A percentile compares a stretch with the other conserved stretches of the same genome.
Conservation (phyloP, 2,888 invertebrate genomes). For the Dermolepida albohirtum region DNA sequence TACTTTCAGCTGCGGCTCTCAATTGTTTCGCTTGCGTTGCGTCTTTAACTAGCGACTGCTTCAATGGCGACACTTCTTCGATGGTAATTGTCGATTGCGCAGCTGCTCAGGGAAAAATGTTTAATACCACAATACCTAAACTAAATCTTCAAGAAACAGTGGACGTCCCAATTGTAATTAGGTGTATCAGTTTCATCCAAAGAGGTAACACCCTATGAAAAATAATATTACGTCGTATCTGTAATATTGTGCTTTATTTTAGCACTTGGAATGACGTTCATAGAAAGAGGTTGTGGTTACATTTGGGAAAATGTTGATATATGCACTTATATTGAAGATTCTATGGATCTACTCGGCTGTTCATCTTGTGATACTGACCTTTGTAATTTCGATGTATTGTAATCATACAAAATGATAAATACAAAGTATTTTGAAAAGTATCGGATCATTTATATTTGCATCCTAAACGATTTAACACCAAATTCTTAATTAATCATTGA, state of each 20-base stretch:
- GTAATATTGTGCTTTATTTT: slow-evolving; percentile 8
- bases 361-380: slow-evolving; percentile 30
- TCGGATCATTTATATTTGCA: too few relatives aligned
- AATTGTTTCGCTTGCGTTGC: slow-evolving; percentile 41
- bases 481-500: too few relatives aligned
- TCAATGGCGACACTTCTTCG: slow-evolving; percentile 30
- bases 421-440: too few relatives aligned
- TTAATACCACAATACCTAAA: not conserved
- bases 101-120: not conserved
- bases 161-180: not conserved
- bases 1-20: slow-evolving; percentile 11
- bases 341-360: slow-evolving; percentile 17
- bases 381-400: slow-evolving; percentile 25
- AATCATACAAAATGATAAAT: too few relatives aligned
- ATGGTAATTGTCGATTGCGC: slow-evolving; percentile 42
- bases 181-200: not conserved
- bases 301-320: slow-evolving; percentile 43
- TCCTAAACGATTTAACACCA: too few relatives aligned
- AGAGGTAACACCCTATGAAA: not conserved
- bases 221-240: not conserved
- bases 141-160: not conserved
- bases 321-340: slow-evolving; percentile 38
- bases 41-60: slow-evolving; percentile 44
- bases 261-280: slow-evolving; percentile 19
- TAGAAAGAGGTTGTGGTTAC: slow-evolving; percentile 41